Conservation (phyloP, 2,113 vertebrate genomes). For the Chionomys nivalis region DNA sequence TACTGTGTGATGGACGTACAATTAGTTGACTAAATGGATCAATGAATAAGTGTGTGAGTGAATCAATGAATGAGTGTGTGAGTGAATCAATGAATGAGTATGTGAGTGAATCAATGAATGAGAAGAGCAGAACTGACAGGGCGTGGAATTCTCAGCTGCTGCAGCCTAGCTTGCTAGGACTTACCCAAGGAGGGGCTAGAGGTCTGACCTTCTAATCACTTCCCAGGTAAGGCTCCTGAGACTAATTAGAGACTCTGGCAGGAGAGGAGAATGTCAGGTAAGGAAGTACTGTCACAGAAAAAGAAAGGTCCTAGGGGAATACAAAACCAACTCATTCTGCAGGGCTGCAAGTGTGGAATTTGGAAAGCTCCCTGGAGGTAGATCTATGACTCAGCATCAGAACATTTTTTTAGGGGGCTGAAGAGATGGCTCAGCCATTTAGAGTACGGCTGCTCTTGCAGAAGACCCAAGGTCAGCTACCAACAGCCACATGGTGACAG, state of each 20-base stretch:
- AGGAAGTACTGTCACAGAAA: neutral
- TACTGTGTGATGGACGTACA: neutral
- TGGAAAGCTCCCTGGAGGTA: constrained; percentile 9
- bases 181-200: neutral
- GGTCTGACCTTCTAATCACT: neutral
- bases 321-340: neutral
- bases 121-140: neutral
- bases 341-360: neutral
- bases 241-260: neutral
- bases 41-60: no score
- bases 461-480: neutral
- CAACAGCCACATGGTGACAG: neutral
- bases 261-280: neutral
- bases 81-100: neutral
- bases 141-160: neutral
- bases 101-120: neutral
- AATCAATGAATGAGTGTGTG: no score
- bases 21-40: neutral
- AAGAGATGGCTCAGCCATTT: neutral
- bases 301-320: neutral
- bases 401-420: neutral
- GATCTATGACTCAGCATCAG: constrained; percentile 27
- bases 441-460: neutral
- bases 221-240: neutral
- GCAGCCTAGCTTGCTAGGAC: neutral